phyloP scores from a whole-genome alignment of 2,888 invertebrate genomes.

The Atrina japonica region DNA sequence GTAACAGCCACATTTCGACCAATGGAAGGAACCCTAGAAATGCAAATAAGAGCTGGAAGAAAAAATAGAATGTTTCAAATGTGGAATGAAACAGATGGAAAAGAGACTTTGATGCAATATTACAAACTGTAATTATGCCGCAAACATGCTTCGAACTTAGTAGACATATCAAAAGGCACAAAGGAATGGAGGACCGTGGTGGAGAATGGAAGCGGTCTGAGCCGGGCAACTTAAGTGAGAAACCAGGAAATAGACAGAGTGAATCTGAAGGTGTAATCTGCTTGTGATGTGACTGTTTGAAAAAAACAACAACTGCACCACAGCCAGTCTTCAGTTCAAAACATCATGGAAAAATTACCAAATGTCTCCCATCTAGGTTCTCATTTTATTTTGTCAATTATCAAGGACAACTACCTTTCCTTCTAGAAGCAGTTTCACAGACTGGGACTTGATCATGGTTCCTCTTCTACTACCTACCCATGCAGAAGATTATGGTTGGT shows the following conservation, averaged over 20 bases:
- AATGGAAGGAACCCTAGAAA: too few species aligned
- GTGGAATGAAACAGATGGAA: neutral
- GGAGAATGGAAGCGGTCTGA: conserved; percentile 12
- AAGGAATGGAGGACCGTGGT: neutral
- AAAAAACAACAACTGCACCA: neutral
- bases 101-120: neutral
- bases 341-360: neutral
- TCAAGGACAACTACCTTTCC: too few species aligned
- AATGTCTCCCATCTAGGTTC: too few species aligned
- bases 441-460: too few species aligned
- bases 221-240: conserved; percentile 1
- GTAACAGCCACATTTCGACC: too few species aligned
- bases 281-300: neutral
- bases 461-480: too few species aligned
- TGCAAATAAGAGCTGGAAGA: neutral
- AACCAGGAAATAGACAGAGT: neutral
- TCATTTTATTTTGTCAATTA: too few species aligned
- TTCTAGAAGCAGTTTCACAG: too few species aligned
- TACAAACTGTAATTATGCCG: neutral
- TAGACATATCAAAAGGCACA: conserved; percentile 13
- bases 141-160: conserved; percentile 10
- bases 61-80: neutral
- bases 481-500: too few species aligned
- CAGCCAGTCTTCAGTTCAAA: neutral
- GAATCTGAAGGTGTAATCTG: neutral